Evolutionary conservation across 2,888 invertebrate species (phyloP), one percentile per base, ranked within the genome.

Genomic region (Mycogona germanica): DNA sequence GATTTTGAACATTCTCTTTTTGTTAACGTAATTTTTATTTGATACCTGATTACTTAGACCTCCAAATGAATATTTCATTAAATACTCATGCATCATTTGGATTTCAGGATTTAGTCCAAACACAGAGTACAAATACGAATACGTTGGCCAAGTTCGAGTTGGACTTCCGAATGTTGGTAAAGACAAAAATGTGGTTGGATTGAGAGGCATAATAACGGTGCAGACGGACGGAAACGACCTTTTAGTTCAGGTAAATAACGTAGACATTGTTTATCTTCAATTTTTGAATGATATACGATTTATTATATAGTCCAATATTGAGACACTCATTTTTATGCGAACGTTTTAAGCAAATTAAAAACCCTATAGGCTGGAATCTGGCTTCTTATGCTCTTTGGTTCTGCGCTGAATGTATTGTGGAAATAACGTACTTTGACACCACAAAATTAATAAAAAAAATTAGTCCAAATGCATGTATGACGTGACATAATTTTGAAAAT

Each of bases 211-310:
- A 25, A 58, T 65, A 17, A 40, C 58, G 14, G 54, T 67, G 4
- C 66, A 67, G 50, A 58, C 64, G 19, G 48, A 60, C 19, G 55
- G 60, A 32, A 56, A 57, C 12, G 56, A 59, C 25, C 57, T 57
- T 12, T 53, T 63, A 14, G 32, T 62, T 37, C 57, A 63, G 63
- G 65, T 64, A 55, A 46, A 35, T 35, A 35, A 35, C n/a, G n/a
- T n/a, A n/a, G n/a, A n/a, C 26, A 5, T 25, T 44, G 7, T 9
- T 44, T 17, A 7, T n/a, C 45, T 14, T 44, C 19, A 44, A 2
- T 25, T 9, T 25, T 6, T 19, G 17, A 14, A 6, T 26, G 9
- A 44, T 44, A n/a, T n/a, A n/a, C n/a, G n/a, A n/a, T n/a, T n/a
- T n/a, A n/a, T n/a, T n/a, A n/a, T n/a, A 35, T 32, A 28, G 14